A percentile compares a stretch with the other conserved stretches of the same genome.
Evolutionary conservation across 2,113 vertebrate genomes (phyloP).

Genomic region (Apus apus): DNA sequence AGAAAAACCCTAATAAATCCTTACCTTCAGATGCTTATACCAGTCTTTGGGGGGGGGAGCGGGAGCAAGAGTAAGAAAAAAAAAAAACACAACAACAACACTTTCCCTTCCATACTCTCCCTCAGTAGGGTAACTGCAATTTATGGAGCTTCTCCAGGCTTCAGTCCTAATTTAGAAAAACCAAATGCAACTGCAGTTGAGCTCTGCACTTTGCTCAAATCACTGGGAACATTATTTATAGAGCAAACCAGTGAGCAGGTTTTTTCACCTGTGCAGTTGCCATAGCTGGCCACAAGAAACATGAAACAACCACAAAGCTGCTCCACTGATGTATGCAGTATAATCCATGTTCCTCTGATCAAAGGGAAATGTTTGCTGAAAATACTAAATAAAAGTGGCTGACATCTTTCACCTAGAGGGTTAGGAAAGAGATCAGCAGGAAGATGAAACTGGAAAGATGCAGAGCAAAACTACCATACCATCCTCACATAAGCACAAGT

Average conservation of each 20-base stretch:
- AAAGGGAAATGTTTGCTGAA: background rate
- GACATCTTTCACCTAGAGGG: background rate
- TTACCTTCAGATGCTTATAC: background rate
- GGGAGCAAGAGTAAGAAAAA: background rate
- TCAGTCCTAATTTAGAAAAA: background rate
- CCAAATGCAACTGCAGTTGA: background rate
- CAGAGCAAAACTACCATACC: background rate
- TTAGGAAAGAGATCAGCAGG: background rate
- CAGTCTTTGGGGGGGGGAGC: background rate
- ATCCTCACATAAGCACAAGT: background rate
- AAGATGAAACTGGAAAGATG: background rate
- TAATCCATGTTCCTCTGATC: background rate
- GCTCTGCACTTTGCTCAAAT: background rate
- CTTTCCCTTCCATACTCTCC: background rate
- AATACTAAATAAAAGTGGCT: background rate
- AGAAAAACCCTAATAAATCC: background rate
- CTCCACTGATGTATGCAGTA: background rate
- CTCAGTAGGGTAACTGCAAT: background rate
- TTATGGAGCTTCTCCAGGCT: background rate
- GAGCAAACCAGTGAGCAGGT: background rate
- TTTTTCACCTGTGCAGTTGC: background rate
- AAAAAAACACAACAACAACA: background rate
- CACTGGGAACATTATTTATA: background rate
- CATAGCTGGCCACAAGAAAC: background rate
- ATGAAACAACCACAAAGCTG: background rate